These are phyloP conservation scores for Lordiphosa clarofinis DNA, from an alignment of 1,140 invertebrate genomes.

Conservation along the genomic window DNA sequence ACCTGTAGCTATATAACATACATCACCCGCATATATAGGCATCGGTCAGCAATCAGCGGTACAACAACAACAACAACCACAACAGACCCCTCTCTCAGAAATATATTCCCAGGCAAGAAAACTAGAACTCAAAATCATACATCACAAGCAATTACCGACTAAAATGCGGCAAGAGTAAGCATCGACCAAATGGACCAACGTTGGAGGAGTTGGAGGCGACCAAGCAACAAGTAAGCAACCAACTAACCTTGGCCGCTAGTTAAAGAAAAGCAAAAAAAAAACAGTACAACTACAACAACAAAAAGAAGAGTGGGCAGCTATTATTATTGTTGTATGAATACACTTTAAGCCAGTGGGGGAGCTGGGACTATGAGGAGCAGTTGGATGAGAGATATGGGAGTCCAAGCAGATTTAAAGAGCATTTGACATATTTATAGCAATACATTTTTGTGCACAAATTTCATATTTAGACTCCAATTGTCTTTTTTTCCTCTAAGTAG, in stretches of 20 bases:
- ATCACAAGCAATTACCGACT: slow-evolving; percentile 77
- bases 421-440: no score
- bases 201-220: slow-evolving; percentile 21
- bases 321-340: slow-evolving; percentile 63
- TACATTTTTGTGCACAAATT: no score
- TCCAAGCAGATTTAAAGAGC: no score
- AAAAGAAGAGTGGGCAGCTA: slow-evolving; percentile 56
- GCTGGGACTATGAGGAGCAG: neutral
- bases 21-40: slow-evolving; percentile 77
- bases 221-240: slow-evolving; percentile 3
- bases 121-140: slow-evolving; percentile 78
- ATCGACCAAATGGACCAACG: slow-evolving; percentile 35
- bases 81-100: slow-evolving; percentile 44
- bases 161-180: slow-evolving; percentile 69
- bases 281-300: slow-evolving; percentile 6
- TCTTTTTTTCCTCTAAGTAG: no score
- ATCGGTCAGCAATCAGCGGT: slow-evolving; percentile 63
- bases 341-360: slow-evolving; percentile 15
- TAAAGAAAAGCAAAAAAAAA: slow-evolving; percentile 41
- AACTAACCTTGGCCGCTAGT: slow-evolving; percentile 68
- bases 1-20: slow-evolving; percentile 68
- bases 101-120: slow-evolving; percentile 72
- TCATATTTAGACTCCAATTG: no score
- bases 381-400: no score
- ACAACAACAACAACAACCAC: no score